Base-by-base conservation (phyloP, 1,140 invertebrate genomes). In the Acromyrmex charruanus region DNA sequence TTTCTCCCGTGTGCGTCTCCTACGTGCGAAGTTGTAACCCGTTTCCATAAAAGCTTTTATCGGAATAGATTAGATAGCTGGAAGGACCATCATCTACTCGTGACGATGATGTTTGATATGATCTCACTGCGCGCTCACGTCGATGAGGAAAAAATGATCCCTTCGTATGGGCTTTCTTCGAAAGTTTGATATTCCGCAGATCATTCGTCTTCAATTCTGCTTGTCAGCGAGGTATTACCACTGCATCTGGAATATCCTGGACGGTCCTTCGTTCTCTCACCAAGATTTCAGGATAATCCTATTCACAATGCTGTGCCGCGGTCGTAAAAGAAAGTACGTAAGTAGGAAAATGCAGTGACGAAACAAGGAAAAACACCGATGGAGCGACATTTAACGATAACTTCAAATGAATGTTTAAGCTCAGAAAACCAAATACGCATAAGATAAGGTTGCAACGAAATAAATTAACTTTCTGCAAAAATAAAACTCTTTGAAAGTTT, bases 31-130 rank as follows among this genome's bases (percentile, higher is more conserved):
- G 59, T 79, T 79, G 66, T 79, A 79, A 79, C 59, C 66, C 61
- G 61, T 66, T 79, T 79, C 25, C 10, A 25, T 25, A n/a, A 9
- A 66, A 79, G 77, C 77, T 79, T 79, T 79, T 79, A 79, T 79
- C 77, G 61, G 77, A 79, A 79, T 79, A 79, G 77, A 79, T 66
- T 79, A 79, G 59, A 79, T 59, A 79, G 44, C 77, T 79, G 77
- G 51, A 79, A 79, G 77, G 77, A 31, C 77, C 77, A 39, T 44
- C 16, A 39, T 65, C 44, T 79, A 65, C 39, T 79, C 58, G 75
- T 44, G 39, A 44, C 25, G 77, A 79, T 79, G 44, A 12, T 79
- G 77, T 79, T 79, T 79, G 77, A 66, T 61, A 79, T 66, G 39
- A 66, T 79, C 61, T 79, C 44, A 51, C 39, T 12, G 18, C 59